These are phyloP conservation scores for Chrysogorgia sp. DNA, from an alignment of 92 coral and sea anemone species.

Conservation along the genomic window DNA sequence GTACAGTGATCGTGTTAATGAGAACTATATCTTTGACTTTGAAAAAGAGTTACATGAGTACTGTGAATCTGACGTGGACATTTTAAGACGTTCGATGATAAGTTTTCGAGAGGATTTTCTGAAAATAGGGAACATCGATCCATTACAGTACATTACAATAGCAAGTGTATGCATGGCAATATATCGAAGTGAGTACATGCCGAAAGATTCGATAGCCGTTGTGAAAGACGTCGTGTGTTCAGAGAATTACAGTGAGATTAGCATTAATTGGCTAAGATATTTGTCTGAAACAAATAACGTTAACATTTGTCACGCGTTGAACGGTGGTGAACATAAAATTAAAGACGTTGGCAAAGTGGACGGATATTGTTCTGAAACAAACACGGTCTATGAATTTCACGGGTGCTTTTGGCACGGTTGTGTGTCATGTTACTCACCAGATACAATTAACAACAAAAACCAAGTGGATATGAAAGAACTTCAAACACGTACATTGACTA, in stretches of 20 bases:
- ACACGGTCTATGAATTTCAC: not conserved
- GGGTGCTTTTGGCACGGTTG: constrained; percentile 5
- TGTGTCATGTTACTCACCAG: not conserved
- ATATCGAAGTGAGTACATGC: not conserved
- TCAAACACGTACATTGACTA: not conserved
- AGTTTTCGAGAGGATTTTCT: not conserved
- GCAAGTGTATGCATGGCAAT: constrained; percentile 1
- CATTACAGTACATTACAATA: not conserved
- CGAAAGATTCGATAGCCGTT: too few species aligned
- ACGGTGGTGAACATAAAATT: constrained; percentile 16
- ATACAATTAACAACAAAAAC: not conserved
- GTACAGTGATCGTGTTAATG: constrained; percentile 1
- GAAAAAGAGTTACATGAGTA: not conserved
- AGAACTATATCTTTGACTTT: constrained; percentile 13
- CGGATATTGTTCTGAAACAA: not conserved
- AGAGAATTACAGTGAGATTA: too few species aligned
- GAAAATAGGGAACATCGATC: too few species aligned
- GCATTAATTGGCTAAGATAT: too few species aligned
- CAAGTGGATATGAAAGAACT: not conserved
- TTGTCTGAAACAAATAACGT: too few species aligned
- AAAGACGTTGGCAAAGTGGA: not conserved
- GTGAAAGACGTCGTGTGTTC: too few species aligned
- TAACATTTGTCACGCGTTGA: not conserved
- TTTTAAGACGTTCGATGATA: constrained; percentile 7
- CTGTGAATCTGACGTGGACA: not conserved